Conservation (phyloP, 2,113 vertebrate genomes). For the Phrynosoma platyrhinos region DNA sequence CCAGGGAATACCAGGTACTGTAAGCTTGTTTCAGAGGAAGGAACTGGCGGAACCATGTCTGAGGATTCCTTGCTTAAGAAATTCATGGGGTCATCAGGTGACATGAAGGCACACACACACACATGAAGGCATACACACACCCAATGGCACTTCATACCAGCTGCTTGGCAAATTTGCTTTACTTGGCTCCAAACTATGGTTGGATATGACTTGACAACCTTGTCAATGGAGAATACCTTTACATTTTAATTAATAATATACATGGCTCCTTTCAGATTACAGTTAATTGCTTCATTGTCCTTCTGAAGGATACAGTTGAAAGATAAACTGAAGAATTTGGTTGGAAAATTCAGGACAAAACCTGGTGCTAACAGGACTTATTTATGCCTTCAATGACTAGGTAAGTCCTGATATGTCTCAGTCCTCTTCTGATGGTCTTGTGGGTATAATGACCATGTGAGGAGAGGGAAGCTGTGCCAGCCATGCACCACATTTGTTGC, state of each 20-base stretch:
- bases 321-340: neutral
- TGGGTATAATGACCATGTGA: neutral
- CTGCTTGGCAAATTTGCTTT: neutral
- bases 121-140: too few species aligned
- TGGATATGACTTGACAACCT: too few species aligned
- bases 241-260: neutral
- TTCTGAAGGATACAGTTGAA: neutral
- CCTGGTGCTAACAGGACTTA: too few species aligned
- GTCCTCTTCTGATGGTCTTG: neutral
- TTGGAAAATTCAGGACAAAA: neutral
- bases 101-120: too few species aligned
- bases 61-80: too few species aligned
- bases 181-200: neutral
- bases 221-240: too few species aligned
- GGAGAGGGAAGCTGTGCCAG: neutral
- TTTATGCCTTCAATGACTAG: neutral
- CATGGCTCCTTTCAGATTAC: neutral
- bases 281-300: neutral
- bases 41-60: too few species aligned
- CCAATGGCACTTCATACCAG: neutral
- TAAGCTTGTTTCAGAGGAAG: too few species aligned
- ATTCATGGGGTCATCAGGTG: too few species aligned
- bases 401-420: neutral
- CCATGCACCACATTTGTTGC: too few species aligned
- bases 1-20: too few species aligned